Evolutionary conservation across 2,797 vertebrate species (phyloP).

Genomic region (Sphenodon punctatus): DNA sequence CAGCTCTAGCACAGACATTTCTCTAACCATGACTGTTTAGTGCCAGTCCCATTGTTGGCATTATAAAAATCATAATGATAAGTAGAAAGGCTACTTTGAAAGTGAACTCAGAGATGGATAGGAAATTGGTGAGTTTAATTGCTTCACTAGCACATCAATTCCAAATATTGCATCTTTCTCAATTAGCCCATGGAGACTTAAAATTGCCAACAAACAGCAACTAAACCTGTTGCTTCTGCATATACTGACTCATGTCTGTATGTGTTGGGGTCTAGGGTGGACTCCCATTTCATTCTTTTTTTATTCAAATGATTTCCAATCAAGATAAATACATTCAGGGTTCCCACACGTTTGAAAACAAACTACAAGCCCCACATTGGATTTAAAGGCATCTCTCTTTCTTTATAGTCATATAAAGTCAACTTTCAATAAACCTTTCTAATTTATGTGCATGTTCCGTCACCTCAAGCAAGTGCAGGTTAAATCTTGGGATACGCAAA

Average conservation of each 20-base stretch:
- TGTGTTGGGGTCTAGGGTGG: not conserved
- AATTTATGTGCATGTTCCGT: not conserved
- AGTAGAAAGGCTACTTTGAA: not conserved
- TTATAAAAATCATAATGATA: no score
- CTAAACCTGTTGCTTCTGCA: conserved; percentile 45
- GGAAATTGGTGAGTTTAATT: not conserved
- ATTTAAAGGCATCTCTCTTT: not conserved
- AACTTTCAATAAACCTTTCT: conserved; percentile 4
- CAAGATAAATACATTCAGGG: not conserved
- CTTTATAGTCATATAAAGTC: not conserved
- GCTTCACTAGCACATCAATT: conserved; percentile 41
- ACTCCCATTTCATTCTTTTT: not conserved
- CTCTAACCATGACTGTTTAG: no score
- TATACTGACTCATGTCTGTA: conserved; percentile 39
- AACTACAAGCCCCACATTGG: not conserved
- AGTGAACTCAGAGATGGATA: not conserved
- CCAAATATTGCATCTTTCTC: conserved; percentile 1
- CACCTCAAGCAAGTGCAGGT: not conserved
- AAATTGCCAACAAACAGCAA: conserved; percentile 54
- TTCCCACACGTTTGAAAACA: not conserved
- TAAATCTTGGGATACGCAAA: not conserved
- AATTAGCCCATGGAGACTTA: conserved; percentile 44
- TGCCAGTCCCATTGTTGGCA: no score
- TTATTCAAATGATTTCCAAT: not conserved
- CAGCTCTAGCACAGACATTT: no score